Conservation (phyloP, 2,888 invertebrate genomes). For the Eristalinus sepulchralis region DNA sequence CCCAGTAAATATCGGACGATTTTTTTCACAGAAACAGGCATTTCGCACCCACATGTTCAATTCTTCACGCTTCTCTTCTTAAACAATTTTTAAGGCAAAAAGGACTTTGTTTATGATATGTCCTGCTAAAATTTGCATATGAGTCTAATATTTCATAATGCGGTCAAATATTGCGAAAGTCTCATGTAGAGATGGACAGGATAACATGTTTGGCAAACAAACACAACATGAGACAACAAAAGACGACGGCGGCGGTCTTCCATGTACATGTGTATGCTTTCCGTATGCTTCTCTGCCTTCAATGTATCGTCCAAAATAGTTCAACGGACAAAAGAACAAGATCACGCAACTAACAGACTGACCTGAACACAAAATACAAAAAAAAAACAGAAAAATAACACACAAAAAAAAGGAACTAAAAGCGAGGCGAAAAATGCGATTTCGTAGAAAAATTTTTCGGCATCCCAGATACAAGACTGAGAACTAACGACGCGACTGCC, state of each 20-base stretch:
- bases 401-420: slow-evolving; percentile 17
- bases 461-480: slow-evolving; percentile 34
- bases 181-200: slow-evolving; percentile 3
- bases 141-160: slow-evolving; percentile 62
- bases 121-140: slow-evolving; percentile 59
- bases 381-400: neutral
- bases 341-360: slow-evolving; percentile 51
- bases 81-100: slow-evolving; percentile 22
- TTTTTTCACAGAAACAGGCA: neutral
- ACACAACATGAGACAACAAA: slow-evolving; percentile 57
- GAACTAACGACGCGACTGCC: slow-evolving; percentile 24
- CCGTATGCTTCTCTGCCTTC: neutral
- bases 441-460: slow-evolving; percentile 66
- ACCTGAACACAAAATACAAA: slow-evolving; percentile 9
- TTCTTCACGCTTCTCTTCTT: slow-evolving; percentile 37
- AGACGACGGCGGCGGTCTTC: slow-evolving; percentile 26
- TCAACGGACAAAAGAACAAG: slow-evolving; percentile 66
- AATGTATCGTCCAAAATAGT: slow-evolving; percentile 56
- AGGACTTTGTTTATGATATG: neutral
- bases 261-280: neutral
- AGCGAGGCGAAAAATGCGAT: slow-evolving; percentile 37
- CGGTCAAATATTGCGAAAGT: slow-evolving; percentile 48
- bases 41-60: slow-evolving; percentile 29
- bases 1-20: neutral
- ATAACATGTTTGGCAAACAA: slow-evolving; percentile 60